Conservation (phyloP, 2,888 invertebrate species). For the Megaustenia siamemsis region DNA sequence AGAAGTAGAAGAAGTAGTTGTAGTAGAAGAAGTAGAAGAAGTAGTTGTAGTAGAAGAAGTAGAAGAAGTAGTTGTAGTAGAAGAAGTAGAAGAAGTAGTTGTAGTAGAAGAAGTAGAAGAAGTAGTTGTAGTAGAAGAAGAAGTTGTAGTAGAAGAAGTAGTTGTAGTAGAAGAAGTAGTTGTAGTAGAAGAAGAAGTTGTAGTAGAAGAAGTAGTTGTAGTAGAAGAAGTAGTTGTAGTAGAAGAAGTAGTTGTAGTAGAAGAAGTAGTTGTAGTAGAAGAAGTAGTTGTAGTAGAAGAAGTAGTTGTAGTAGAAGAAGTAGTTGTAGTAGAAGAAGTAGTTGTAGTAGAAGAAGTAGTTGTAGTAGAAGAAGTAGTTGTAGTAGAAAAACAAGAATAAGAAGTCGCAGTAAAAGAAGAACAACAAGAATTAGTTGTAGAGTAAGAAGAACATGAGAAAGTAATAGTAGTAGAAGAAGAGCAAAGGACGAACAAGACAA, state of each 20-base stretch:
- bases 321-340: neutral
- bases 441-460: neutral
- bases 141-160: neutral
- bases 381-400: neutral
- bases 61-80: neutral
- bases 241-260: no score
- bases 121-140: neutral
- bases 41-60: no score
- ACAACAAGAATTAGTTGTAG: no score
- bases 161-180: no score
- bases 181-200: no score
- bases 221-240: no score
- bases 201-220: no score
- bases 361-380: neutral
- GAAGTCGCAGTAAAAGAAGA: neutral
- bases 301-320: neutral
- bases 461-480: constrained; percentile 27
- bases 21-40: no score
- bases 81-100: neutral
- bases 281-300: neutral
- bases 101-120: neutral
- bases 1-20: no score
- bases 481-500: neutral
- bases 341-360: neutral
- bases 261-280: neutral